Evolutionary conservation across 2,113 vertebrate genomes (phyloP), one percentile per base, ranked within the genome.

Genomic region (Microtus montanus): DNA sequence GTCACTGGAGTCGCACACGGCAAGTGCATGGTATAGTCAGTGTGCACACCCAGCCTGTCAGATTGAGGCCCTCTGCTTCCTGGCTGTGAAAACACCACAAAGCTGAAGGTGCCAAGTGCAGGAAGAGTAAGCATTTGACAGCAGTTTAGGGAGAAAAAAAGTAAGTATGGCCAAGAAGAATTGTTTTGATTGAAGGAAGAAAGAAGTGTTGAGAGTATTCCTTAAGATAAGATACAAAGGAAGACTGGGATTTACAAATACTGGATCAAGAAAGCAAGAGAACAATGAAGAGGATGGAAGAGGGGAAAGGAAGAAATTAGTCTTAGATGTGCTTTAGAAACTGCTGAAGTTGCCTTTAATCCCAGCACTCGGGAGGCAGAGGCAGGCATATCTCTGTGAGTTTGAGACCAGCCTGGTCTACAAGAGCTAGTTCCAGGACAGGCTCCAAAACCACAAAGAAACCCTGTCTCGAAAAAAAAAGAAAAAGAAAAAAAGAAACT

Each of bases 181-280:
- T 86, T 70, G 63, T 75, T 95, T 92, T 80, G 89, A 86, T 93
- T 89, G n/a, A 80, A 61, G 66, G 90, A 96, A 89, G 87, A 89
- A 92, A 92, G 82, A 93, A 87, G 20, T 49, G 41, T 74, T 93
- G 41, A 93, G 80, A 86, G 28, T 38, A 90, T 30, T 64, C 75
- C 30, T 70, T 88, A 90, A 90, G 63, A 92, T 96, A 88, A 78
- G 61, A 92, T 77, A 58, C 20, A 28, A 28, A 85, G 87, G 30
- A 93, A 77, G 77, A 92, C 82, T 85, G 77, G 87, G 74, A 83
- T 96, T 87, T 93, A 94, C 75, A 95, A 93, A 96, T 90, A n/a
- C 70, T 88, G 20, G 61, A 68, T 92, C 64, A 78, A 74, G 96
- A 95, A 92, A 92, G 89, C 75, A 66, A 30, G 89, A 24, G 87